phyloP scores from a whole-genome alignment of 2,888 invertebrate species.

The Acleris laterana region DNA sequence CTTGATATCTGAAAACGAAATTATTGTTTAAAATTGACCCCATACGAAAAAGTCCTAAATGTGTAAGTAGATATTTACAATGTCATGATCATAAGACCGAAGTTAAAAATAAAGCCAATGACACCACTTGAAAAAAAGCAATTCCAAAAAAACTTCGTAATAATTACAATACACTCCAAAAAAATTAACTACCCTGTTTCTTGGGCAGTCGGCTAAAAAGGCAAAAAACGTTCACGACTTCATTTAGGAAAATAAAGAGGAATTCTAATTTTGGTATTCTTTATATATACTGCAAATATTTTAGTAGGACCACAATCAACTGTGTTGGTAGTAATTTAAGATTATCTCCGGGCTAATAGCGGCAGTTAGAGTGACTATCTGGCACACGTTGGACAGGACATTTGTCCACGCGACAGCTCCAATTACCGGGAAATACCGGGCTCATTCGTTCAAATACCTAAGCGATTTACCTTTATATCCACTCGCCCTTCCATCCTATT shows the following conservation, averaged over 20 bases:
- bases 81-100: too few species aligned
- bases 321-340: slow-evolving; percentile 62
- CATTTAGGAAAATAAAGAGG: background rate
- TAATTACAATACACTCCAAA: too few species aligned
- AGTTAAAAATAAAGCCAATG: too few species aligned
- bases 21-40: too few species aligned
- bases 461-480: slow-evolving; percentile 60
- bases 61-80: too few species aligned
- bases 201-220: too few species aligned
- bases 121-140: too few species aligned
- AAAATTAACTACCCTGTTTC: too few species aligned
- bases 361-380: slow-evolving; percentile 73
- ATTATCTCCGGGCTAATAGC: slow-evolving; percentile 71
- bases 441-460: slow-evolving; percentile 67
- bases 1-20: too few species aligned
- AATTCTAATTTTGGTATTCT: background rate
- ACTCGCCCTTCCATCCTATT: slow-evolving; percentile 20
- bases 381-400: slow-evolving; percentile 69
- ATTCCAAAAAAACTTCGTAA: too few species aligned
- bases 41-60: too few species aligned
- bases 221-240: too few species aligned
- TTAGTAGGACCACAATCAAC: slow-evolving; percentile 50
- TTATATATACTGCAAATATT: slow-evolving; percentile 5
- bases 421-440: slow-evolving; percentile 73
- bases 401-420: slow-evolving; percentile 78